Evolutionary conservation across 2,113 vertebrate species (phyloP).

Genomic region (Salvelinus namaycush): DNA sequence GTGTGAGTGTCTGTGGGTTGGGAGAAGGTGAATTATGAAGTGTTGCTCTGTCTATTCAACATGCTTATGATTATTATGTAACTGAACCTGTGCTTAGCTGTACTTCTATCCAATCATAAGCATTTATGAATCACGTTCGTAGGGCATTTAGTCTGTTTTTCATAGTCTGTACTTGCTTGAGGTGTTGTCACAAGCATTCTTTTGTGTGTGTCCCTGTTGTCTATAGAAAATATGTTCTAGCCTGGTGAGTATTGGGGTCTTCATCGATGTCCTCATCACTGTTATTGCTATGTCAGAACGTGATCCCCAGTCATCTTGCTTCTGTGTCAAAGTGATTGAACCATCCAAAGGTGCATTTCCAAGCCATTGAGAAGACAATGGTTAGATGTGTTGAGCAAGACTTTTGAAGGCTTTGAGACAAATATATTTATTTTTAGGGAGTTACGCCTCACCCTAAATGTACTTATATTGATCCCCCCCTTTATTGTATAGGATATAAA

Average conservation of each 20-base stretch:
- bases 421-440: not conserved
- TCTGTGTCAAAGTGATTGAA: slow-evolving; percentile 29
- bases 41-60: not conserved
- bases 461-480: too few species aligned
- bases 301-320: slow-evolving; percentile 25
- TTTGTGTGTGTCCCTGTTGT: slow-evolving; percentile 69
- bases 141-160: not conserved
- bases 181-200: slow-evolving; percentile 57
- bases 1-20: not conserved
- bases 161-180: slow-evolving; percentile 33
- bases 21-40: not conserved
- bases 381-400: not conserved
- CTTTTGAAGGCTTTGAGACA: not conserved
- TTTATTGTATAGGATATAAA: not conserved
- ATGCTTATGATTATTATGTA: not conserved
- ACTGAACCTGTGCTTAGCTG: not conserved
- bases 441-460: not conserved
- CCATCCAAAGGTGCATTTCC: slow-evolving; percentile 80
- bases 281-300: slow-evolving; percentile 24
- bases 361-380: slow-evolving; percentile 18
- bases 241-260: slow-evolving; percentile 83
- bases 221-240: slow-evolving; percentile 94
- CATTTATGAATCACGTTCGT: not conserved
- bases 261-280: slow-evolving; percentile 51
- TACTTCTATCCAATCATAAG: not conserved